phyloP scores from a whole-genome alignment of 2,113 vertebrate genomes.

The Scartelaos histophorus region DNA sequence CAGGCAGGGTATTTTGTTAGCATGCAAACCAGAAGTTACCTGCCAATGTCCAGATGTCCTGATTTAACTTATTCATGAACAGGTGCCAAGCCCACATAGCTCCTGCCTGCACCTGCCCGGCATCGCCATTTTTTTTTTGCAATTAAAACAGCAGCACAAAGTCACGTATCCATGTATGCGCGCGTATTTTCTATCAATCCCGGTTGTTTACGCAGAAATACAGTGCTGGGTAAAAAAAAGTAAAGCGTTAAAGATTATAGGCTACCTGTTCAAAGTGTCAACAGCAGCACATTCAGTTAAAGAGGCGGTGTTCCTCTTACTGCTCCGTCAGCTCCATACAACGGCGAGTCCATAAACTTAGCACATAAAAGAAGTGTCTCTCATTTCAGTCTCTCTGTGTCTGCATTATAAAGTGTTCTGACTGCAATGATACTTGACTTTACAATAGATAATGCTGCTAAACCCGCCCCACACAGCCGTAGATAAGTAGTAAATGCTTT shows the following conservation, averaged over 20 bases:
- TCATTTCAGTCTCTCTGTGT: conserved; percentile 38
- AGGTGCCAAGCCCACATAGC: background rate
- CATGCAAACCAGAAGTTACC: background rate
- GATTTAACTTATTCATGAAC: background rate
- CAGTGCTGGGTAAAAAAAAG: background rate
- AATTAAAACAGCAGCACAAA: background rate
- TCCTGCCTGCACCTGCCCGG: background rate
- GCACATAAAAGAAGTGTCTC: conserved; percentile 40
- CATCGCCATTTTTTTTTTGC: background rate
- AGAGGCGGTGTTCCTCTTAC: conserved; percentile 17
- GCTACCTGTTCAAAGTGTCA: conserved; percentile 28
- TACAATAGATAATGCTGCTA: too few relatives aligned
- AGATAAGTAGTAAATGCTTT: too few relatives aligned
- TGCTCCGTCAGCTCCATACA: conserved; percentile 22
- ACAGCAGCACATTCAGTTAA: conserved; percentile 18
- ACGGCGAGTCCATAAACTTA: conserved; percentile 42
- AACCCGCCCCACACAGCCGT: too few relatives aligned
- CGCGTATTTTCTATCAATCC: background rate
- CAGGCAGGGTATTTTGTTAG: background rate
- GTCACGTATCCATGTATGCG: background rate
- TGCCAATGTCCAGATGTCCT: conserved; percentile 2
- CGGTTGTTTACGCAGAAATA: conserved; percentile 11
- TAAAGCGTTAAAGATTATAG: conserved; percentile 19
- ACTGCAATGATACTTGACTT: background rate
- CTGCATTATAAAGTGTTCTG: conserved; percentile 12